A percentile compares a stretch with the other conserved stretches of the same genome.
Conservation (phyloP, 1,140 invertebrate genomes). For the Drosophila tropicalis region DNA sequence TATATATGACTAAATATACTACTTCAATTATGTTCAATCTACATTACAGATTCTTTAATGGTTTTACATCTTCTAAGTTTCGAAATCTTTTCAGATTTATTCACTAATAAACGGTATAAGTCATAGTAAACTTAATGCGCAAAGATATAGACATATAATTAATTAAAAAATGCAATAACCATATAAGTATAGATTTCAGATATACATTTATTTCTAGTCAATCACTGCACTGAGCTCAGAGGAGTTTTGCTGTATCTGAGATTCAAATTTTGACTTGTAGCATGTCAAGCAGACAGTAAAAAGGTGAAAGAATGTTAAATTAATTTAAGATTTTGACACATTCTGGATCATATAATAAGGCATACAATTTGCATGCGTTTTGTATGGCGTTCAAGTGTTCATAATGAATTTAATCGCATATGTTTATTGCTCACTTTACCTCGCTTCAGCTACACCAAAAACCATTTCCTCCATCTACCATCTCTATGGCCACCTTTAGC, state of each 20-base stretch:
- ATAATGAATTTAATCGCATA: slow-evolving; percentile 81
- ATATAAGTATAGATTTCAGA: background rate
- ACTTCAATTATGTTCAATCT: too few species aligned
- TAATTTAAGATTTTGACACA: slow-evolving; percentile 30
- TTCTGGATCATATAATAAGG: background rate
- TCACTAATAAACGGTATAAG: too few species aligned
- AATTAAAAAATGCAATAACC: too few species aligned
- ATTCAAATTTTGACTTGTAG: background rate
- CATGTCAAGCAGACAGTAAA: slow-evolving; percentile 9
- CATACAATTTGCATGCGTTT: slow-evolving; percentile 60
- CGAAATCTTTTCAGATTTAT: too few species aligned
- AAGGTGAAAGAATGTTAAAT: slow-evolving; percentile 28
- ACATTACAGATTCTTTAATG: too few species aligned
- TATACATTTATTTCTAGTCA: background rate
- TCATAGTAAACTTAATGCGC: too few species aligned
- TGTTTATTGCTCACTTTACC: slow-evolving; percentile 76
- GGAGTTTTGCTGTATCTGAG: too few species aligned
- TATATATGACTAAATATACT: too few species aligned
- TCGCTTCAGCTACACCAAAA: slow-evolving; percentile 21
- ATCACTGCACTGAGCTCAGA: background rate
- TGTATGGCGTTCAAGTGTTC: slow-evolving; percentile 74
- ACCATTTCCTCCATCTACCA: background rate
- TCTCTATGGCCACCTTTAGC: background rate
- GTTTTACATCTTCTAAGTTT: too few species aligned
- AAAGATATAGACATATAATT: too few species aligned